Evolutionary conservation across 2,113 vertebrate genomes (phyloP).

Genomic region (Seriola quinqueradiata): DNA sequence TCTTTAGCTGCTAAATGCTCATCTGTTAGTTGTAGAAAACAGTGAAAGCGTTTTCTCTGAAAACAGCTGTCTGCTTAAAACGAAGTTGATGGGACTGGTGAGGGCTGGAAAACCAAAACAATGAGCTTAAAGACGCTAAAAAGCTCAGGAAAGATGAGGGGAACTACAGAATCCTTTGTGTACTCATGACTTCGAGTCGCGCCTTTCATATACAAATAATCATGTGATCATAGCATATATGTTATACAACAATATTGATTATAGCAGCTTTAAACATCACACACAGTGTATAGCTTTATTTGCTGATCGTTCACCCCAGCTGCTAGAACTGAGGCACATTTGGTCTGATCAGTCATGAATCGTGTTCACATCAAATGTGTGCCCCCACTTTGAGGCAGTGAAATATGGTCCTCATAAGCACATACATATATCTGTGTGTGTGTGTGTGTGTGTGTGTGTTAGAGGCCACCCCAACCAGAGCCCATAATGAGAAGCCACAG

Average conservation of each 20-base stretch:
- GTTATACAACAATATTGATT: background rate
- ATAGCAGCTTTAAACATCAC: background rate
- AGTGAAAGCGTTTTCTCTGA: too few species aligned
- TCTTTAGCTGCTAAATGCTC: too few species aligned
- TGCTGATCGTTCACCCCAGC: too few species aligned
- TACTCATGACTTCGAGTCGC: too few species aligned
- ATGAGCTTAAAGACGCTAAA: background rate
- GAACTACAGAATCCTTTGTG: too few species aligned
- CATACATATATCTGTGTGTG: background rate
- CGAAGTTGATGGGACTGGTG: too few species aligned
- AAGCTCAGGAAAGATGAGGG: background rate
- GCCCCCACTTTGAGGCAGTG: background rate
- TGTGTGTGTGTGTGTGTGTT: conserved; percentile 13
- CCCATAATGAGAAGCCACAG: conserved; percentile 69
- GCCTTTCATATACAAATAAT: background rate
- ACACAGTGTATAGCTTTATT: background rate
- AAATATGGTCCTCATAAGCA: background rate
- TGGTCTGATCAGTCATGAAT: background rate
- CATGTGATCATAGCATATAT: background rate
- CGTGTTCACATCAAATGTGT: background rate
- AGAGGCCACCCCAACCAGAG: conserved; percentile 3
- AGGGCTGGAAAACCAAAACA: too few species aligned
- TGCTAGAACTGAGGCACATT: background rate
- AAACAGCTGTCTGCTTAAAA: too few species aligned
- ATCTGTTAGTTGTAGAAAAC: too few species aligned